Conservation (phyloP, 2,797 vertebrate species). For the Knipowitschia caucasica region DNA sequence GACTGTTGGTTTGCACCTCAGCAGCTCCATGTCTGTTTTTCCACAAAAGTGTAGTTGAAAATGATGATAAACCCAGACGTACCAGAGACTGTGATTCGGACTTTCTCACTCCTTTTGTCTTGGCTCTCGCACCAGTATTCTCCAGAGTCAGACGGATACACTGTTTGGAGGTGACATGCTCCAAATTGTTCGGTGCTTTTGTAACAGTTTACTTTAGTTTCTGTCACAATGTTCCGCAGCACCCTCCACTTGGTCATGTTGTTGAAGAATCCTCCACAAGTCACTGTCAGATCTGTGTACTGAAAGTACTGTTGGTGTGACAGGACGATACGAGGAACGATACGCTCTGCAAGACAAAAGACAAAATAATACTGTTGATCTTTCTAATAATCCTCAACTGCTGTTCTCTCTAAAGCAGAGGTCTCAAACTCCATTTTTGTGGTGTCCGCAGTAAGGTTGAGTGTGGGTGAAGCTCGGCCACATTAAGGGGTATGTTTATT, state of each 20-base stretch:
- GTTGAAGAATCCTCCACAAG: accelerated
- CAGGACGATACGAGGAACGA: not conserved
- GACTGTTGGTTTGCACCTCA: too few species aligned
- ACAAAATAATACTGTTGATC: not conserved
- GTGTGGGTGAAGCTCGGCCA: too few species aligned
- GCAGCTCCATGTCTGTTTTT: too few species aligned
- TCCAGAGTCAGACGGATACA: not conserved
- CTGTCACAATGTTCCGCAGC: not conserved
- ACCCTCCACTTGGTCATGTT: conserved; percentile 5
- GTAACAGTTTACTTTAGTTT: not conserved
- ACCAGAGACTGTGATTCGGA: not conserved
- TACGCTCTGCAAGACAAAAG: not conserved
- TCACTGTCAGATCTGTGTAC: accelerated
- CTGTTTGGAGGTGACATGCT: not conserved
- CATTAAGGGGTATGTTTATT: too few species aligned
- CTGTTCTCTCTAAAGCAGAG: too few species aligned
- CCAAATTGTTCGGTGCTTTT: not conserved
- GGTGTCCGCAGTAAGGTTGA: too few species aligned
- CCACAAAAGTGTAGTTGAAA: too few species aligned
- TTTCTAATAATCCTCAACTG: not conserved
- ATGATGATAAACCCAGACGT: not conserved
- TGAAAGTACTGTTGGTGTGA: conserved; percentile 1
- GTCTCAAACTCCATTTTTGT: too few species aligned
- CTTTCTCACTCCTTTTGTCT: not conserved
- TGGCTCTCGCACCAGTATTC: conserved; percentile 1